Conservation (phyloP, 2,113 vertebrate genomes). For the Octodon degus region DNA sequence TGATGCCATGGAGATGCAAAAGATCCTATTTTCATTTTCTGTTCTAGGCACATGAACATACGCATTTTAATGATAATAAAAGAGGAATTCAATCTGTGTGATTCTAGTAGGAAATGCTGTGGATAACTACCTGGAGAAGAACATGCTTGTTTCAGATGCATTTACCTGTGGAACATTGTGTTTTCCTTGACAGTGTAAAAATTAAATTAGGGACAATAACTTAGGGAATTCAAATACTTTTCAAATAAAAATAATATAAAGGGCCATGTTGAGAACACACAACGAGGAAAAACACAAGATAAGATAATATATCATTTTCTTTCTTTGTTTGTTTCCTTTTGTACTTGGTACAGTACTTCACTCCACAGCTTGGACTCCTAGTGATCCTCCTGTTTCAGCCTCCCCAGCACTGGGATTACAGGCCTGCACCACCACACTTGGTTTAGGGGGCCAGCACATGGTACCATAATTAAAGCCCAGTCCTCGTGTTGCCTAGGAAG, state of each 20-base stretch:
- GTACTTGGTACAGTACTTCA: too few relatives aligned
- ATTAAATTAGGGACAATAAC: not conserved
- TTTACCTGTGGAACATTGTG: not conserved
- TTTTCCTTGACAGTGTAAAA: not conserved
- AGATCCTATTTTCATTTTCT: not conserved
- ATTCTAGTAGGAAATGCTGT: not conserved
- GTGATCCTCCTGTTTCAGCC: too few relatives aligned
- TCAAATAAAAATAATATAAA: slow-evolving; percentile 27
- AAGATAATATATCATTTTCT: not conserved
- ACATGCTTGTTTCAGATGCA: not conserved
- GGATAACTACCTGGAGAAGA: not conserved
- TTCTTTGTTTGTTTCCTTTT: too few relatives aligned
- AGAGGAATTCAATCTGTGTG: not conserved
- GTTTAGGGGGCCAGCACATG: too few relatives aligned
- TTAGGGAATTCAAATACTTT: not conserved
- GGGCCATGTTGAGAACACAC: not conserved
- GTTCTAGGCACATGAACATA: not conserved
- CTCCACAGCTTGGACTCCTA: too few relatives aligned
- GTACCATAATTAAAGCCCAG: too few relatives aligned
- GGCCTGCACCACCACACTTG: too few relatives aligned
- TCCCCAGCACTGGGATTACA: too few relatives aligned
- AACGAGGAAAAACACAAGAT: not conserved
- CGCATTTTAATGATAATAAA: not conserved
- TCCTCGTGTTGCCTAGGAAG: too few relatives aligned
- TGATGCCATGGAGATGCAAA: not conserved